phyloP scores from a whole-genome alignment of 2,888 invertebrate species.

The Esperia sulphurella region DNA sequence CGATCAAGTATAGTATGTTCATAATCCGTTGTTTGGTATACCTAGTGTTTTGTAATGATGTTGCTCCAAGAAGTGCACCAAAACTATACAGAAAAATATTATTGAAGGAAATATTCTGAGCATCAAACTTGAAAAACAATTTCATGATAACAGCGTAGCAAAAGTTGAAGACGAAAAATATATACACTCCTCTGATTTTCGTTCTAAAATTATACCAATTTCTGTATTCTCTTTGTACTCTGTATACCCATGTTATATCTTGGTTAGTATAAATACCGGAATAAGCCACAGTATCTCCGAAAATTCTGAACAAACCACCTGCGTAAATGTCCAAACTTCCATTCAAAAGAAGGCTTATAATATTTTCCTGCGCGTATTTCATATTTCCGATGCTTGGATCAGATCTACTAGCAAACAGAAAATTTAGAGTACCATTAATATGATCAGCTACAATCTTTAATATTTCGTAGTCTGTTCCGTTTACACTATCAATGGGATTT shows the following conservation, averaged over 20 bases:
- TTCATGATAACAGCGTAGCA: constrained; percentile 42
- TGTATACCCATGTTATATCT: constrained; percentile 48
- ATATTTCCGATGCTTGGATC: constrained; percentile 31
- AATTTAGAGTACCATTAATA: constrained; percentile 44
- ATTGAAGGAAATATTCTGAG: constrained; percentile 24
- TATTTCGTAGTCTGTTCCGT: constrained; percentile 50
- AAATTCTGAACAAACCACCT: constrained; percentile 54
- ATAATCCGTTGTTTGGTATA: constrained; percentile 50
- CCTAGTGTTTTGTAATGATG: constrained; percentile 36
- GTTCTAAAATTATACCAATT: constrained; percentile 45
- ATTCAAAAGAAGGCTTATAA: constrained; percentile 40
- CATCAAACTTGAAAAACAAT: constrained; percentile 37
- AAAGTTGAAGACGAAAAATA: constrained; percentile 51
- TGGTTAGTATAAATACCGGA: constrained; percentile 54
- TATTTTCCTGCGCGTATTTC: constrained; percentile 19
- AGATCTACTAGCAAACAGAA: constrained; percentile 32
- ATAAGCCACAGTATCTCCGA: constrained; percentile 49
- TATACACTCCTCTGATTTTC: constrained; percentile 42
- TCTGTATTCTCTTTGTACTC: constrained; percentile 35
- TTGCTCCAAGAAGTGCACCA: constrained; percentile 50
- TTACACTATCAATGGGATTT: constrained; percentile 26
- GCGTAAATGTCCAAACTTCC: constrained; percentile 52
- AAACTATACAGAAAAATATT: constrained; percentile 42
- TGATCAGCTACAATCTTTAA: constrained; percentile 48
- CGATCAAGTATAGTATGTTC: constrained; percentile 42